Percentiles rank a stretch among this genome's conserved stretches.
Evolutionary conservation across 2,888 invertebrate species (phyloP).

Genomic region (Philopedon plagiatum): DNA sequence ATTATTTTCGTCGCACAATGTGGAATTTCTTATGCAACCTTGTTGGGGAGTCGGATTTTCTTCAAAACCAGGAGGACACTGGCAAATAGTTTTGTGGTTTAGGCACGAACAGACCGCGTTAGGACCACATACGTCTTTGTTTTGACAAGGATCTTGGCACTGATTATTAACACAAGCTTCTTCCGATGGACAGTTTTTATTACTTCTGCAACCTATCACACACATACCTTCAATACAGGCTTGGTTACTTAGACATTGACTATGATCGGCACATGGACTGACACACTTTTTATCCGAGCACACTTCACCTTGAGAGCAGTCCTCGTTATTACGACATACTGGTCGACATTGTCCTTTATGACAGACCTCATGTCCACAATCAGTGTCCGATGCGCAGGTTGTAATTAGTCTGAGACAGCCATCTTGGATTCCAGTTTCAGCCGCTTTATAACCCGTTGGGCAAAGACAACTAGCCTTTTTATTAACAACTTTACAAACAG

Average conservation of each 20-base stretch:
- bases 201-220: slow-evolving; percentile 86
- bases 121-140: slow-evolving; percentile 84
- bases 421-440: slow-evolving; percentile 73
- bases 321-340: slow-evolving; percentile 82
- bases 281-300: slow-evolving; percentile 86
- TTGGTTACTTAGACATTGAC: slow-evolving; percentile 84
- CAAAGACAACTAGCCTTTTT: slow-evolving; percentile 86
- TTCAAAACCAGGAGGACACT: slow-evolving; percentile 88
- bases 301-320: slow-evolving; percentile 85
- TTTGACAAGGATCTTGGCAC: slow-evolving; percentile 87
- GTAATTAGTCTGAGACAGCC: slow-evolving; percentile 82
- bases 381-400: slow-evolving; percentile 78
- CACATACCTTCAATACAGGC: slow-evolving; percentile 88
- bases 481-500: slow-evolving; percentile 84
- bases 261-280: slow-evolving; percentile 84
- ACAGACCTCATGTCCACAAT: slow-evolving; percentile 86
- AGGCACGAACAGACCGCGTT: slow-evolving; percentile 85
- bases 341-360: slow-evolving; percentile 87
- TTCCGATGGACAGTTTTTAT: slow-evolving; percentile 82
- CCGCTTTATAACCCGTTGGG: slow-evolving; percentile 81
- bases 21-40: slow-evolving; percentile 89
- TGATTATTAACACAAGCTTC: slow-evolving; percentile 88
- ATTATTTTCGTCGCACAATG: slow-evolving; percentile 76
- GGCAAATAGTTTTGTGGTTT: slow-evolving; percentile 83
- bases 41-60: slow-evolving; percentile 90